A percentile compares a stretch with the other conserved stretches of the same genome.
These are phyloP conservation scores for Isaurus tuberculatus DNA, from an alignment of 92 coral and sea anemone genomes.

Conservation along the genomic window DNA sequence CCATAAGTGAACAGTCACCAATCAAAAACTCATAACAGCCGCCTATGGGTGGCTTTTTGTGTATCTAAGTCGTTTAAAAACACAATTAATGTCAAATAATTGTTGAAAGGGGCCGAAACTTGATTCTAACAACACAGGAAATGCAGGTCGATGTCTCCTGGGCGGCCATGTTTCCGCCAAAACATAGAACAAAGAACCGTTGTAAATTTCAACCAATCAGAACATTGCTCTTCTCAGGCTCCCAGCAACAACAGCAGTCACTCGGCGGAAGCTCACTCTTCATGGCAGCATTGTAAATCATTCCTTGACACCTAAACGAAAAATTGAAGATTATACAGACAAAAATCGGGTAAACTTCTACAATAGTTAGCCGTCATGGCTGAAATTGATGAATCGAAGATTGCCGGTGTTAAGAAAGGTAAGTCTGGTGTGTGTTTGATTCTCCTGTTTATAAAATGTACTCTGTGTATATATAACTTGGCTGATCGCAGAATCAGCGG, in stretches of 20 bases:
- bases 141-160: constrained; percentile 17
- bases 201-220: constrained; percentile 69
- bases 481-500: not conserved
- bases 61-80: not conserved
- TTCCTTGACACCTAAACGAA: constrained; percentile 48
- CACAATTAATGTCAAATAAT: not conserved
- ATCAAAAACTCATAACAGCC: not conserved
- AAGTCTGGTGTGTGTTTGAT: constrained; percentile 23
- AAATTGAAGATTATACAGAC: constrained; percentile 23
- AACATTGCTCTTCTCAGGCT: constrained; percentile 46
- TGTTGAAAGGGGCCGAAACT: constrained; percentile 7
- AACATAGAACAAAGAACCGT: constrained; percentile 44
- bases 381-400: constrained; percentile 69
- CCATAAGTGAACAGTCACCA: not conserved
- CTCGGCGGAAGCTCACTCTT: constrained; percentile 39
- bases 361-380: constrained; percentile 64
- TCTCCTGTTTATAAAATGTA: not conserved
- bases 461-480: not conserved
- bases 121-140: constrained; percentile 24
- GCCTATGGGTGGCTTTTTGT: constrained; percentile 8
- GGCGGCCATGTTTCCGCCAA: constrained; percentile 51
- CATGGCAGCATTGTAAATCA: constrained; percentile 40
- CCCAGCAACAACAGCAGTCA: constrained; percentile 89
- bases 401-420: constrained; percentile 78
- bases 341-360: constrained; percentile 52